Base-by-base conservation (phyloP, 1,140 invertebrate species). In the Asbolus verrucosus region DNA sequence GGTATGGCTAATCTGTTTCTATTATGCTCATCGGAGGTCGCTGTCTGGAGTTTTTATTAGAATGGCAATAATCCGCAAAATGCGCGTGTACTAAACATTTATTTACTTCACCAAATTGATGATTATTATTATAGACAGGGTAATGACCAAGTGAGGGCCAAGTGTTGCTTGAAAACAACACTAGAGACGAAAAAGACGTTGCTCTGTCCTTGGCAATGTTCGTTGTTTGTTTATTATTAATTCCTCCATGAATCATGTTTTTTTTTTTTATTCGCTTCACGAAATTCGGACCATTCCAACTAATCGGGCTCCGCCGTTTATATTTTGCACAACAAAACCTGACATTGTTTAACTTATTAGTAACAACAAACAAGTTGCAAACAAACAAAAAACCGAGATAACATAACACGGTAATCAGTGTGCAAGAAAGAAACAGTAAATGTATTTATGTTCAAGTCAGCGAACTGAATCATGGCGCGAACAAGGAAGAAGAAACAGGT, bases 401-500 rank as follows among this genome's bases (percentile, higher is more conserved):
- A 19, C 24, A n/a, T 27, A 27, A 8, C n/a, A n/a, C 24, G 24
- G 24, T 8, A 8, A 27, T 3, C 3, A 8, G 8, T 8, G 24
- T 8, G 24, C 3, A 3, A 8, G 8, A 27, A 27, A 27, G 24
- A 27, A 8, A 27, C 3, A 27, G 24, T 13, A 54, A 24, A 43
- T 43, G 9, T 43, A 27, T 54, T 54, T 24, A 54, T 54, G 46
- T 54, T 16, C 14, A 36, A 62, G 59, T 62, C 59, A 62, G 14
- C 30, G 59, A 62, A 62, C 14, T 62, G 59, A 36, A 62, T 21
- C 3, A 43, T 30, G 39, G 11, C 27, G 41, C 63, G 39, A 41
- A 31, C 41, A 66, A 66, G 63, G 63, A 66, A 66, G 63, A 66
- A 46, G 36, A 31, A 66, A 46, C 63, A 66, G 63, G 63, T 66